Evolutionary conservation across 2,797 vertebrate genomes (phyloP), one percentile per base, ranked within the genome.

Genomic region (Amphiprion clarkii): DNA sequence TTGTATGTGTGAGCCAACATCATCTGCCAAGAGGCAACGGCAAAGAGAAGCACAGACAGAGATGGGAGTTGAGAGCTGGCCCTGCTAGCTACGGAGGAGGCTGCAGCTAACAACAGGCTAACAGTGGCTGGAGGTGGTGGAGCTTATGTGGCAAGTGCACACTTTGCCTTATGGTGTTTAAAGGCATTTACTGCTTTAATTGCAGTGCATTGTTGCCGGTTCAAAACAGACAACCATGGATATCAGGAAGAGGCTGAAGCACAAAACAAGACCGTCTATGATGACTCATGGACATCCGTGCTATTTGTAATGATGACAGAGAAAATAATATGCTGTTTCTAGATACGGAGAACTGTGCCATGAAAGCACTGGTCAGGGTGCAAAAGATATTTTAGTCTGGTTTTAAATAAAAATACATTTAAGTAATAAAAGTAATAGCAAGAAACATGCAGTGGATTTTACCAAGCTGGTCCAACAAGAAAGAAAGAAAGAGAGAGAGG

Each of bases 1-100:
- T 67, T 25, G 33, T 7, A 56, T 61, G 57, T 80, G 80, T 55
- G 56, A 85, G 74, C 74, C 81, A 85, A 71, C 31, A 79, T 16
- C 10, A 57, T 52, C 70, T 82, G 84, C 76, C 84, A 83, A 85
- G 78, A 88, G 70, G 59, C 21, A 3, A 81, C 31, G 10, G 72
- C 70, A 76, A 82, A 74, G 71, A 39, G 49, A 66, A 72, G 59
- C 64, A 59, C 71, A 63, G 54, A 58, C 25, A 53, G 70, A 67
- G 53, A 79, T 60, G 63, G 39, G 44, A 52, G 56, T 61, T 16
- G 49, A 64, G 76, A 70, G 57, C 84, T 49, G 56, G 67, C 67
- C 67, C 62, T 68, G 79, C 51, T 63, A 79, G 72, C 64, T 72
- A 78, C 19, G 68, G 67, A 78, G 76, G 82, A 79, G 84, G 80